Evolutionary conservation across 37 sponge, comb jelly and placozoan species (phyloP), one percentile per base, ranked within the genome.

Genomic region (Tethya wilhelma): DNA sequence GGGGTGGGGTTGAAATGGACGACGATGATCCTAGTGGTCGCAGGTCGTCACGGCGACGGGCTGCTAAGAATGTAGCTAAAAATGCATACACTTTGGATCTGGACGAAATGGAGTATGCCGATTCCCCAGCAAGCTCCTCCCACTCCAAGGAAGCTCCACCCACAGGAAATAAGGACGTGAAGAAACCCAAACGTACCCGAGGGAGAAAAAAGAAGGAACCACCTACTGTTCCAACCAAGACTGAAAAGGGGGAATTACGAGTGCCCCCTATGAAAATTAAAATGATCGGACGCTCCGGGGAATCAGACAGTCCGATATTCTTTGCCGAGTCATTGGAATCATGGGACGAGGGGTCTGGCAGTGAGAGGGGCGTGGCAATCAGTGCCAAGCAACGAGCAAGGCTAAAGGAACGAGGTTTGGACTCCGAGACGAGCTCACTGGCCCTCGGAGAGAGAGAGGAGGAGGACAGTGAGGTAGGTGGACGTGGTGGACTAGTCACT

Each of bases 241-340:
- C 12, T 28, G 63, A 39, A 2, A 62, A 55, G 33, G 38, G 32
- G 3, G 77, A 60, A 9, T 63, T 29, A 2, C 67, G 71, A 36
- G 90, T 90, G 4, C 90, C 90, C 11, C 81, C 81, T 11, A 74
- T 90, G 76, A 80, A 82, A 30, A 90, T 90, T 2, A 73, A 79
- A 28, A 9, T 90, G 72, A 67, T 90, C 23, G 86, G 90, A 11
- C 67, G 86, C 11, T 74, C 81, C 46, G 82, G 78, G 37, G 86
- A 80, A 29, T 76, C 86, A 2, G 82, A 85, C 46, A 85, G 86
- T 75, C 90, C 90, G 20, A 90, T 90, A 44, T 90, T 90, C 71
- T 76, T 85, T 58, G 82, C 90, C 3, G 80, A 90, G 60, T 64
- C 81, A 14, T 30, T 90, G 28, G 90, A 71, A 29, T 74, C 73